A percentile compares a stretch with the other conserved stretches of the same genome.
Conservation (phyloP, 2,888 invertebrate species). For the Agriopis marginaria region DNA sequence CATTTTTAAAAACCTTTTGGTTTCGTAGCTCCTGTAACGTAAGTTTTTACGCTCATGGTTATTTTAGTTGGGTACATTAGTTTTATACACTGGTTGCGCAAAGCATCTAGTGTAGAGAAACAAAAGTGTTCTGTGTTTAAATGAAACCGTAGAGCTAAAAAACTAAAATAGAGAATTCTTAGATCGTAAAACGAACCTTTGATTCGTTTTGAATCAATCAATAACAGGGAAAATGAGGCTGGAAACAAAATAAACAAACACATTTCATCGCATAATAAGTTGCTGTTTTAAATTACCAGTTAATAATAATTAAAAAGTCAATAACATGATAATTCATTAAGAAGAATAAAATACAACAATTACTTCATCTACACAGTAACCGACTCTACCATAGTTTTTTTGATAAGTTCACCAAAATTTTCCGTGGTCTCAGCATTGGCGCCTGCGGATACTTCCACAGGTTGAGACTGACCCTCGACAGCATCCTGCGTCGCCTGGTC, state of each 20-base stretch:
- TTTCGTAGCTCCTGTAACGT: too few species aligned
- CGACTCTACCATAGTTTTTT: constrained; percentile 96
- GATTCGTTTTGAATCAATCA: not conserved
- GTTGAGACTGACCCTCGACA: constrained; percentile 56
- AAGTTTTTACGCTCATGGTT: too few species aligned
- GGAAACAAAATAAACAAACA: constrained; percentile 36
- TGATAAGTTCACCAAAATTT: constrained; percentile 96
- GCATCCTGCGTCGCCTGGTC: constrained; percentile 74
- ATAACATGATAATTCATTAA: constrained; percentile 76
- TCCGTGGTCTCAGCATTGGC: constrained; percentile 80
- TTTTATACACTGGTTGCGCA: too few species aligned
- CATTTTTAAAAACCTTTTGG: too few species aligned
- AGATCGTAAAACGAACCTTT: not conserved
- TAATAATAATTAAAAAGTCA: constrained; percentile 77
- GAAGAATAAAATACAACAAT: constrained; percentile 78
- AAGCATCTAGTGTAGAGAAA: too few species aligned
- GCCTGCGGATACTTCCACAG: constrained; percentile 56
- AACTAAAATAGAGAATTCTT: not conserved
- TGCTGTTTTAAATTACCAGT: constrained; percentile 59
- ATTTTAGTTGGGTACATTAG: too few species aligned
- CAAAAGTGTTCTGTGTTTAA: too few species aligned
- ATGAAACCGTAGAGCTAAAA: too few species aligned
- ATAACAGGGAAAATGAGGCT: constrained; percentile 13
- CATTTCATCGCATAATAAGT: constrained; percentile 41
- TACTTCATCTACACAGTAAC: constrained; percentile 90